phyloP scores from a whole-genome alignment of 2,888 invertebrate genomes.

The Herminia tarsipennalis region DNA sequence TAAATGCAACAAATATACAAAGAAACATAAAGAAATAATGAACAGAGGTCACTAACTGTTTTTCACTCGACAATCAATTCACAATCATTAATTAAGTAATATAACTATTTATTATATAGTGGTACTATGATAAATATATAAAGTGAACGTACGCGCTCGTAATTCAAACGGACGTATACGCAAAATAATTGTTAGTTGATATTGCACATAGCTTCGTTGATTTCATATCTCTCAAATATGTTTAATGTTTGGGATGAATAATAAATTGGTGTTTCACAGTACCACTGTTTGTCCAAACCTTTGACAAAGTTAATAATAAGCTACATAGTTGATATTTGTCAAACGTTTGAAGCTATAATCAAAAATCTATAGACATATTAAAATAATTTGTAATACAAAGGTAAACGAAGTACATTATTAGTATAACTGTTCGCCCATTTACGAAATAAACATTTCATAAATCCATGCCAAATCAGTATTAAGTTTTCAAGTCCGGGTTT shows the following conservation, averaged over 20 bases:
- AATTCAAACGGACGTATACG: background rate
- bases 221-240: conserved; percentile 7
- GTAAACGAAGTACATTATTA: conserved; percentile 2
- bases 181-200: conserved; percentile 14
- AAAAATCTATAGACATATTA: conserved; percentile 11
- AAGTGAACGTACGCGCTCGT: background rate
- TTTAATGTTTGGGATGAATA: no score
- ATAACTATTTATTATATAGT: conserved; percentile 27
- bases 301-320: conserved; percentile 25
- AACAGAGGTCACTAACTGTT: conserved; percentile 49
- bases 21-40: conserved; percentile 50
- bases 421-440: conserved; percentile 24
- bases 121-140: conserved; percentile 11
- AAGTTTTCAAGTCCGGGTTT: no score
- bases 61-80: conserved; percentile 48
- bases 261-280: no score
- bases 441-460: conserved; percentile 2
- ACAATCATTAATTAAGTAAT: conserved; percentile 37
- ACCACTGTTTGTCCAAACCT: conserved; percentile 28
- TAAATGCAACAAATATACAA: conserved; percentile 82
- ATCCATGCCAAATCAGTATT: conserved; percentile 13
- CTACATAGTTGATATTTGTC: conserved; percentile 26
- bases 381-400: conserved; percentile 10
- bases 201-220: conserved; percentile 32
- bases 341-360: conserved; percentile 25